Conservation (phyloP, 2,888 invertebrate species). For the Melanophora roralis region DNA sequence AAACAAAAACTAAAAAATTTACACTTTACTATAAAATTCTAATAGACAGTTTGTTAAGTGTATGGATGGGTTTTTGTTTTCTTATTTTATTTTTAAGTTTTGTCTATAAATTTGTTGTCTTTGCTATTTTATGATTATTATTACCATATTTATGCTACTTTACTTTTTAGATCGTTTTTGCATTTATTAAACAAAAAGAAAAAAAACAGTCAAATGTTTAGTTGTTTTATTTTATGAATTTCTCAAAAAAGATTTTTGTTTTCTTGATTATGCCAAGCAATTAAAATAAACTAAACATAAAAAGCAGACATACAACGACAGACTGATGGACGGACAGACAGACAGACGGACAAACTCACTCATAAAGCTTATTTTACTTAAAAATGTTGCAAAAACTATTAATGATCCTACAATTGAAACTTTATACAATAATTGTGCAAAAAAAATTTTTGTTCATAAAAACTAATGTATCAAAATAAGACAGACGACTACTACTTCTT, state of each 20-base stretch:
- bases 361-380: constrained; percentile 1
- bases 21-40: constrained; percentile 12
- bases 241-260: constrained; percentile 4
- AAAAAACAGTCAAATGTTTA: constrained; percentile 18
- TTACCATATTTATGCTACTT: constrained; percentile 57
- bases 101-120: constrained; percentile 9
- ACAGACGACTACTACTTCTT: too few relatives aligned
- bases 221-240: too few relatives aligned
- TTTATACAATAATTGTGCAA: constrained; percentile 52
- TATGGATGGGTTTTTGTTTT: constrained; percentile 4
- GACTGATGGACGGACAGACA: neutral
- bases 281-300: constrained; percentile 36
- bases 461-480: constrained; percentile 2
- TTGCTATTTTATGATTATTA: constrained; percentile 52
- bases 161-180: constrained; percentile 22
- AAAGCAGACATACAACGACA: neutral
- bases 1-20: neutral
- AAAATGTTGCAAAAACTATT: constrained; percentile 12
- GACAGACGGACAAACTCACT: neutral
- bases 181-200: constrained; percentile 8
- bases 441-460: constrained; percentile 19
- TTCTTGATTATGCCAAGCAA: constrained; percentile 20
- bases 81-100: neutral
- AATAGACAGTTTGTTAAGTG: neutral
- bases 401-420: constrained; percentile 46